phyloP scores from a whole-genome alignment of 1,140 invertebrate genomes.

The Polypedilum pembai region DNA sequence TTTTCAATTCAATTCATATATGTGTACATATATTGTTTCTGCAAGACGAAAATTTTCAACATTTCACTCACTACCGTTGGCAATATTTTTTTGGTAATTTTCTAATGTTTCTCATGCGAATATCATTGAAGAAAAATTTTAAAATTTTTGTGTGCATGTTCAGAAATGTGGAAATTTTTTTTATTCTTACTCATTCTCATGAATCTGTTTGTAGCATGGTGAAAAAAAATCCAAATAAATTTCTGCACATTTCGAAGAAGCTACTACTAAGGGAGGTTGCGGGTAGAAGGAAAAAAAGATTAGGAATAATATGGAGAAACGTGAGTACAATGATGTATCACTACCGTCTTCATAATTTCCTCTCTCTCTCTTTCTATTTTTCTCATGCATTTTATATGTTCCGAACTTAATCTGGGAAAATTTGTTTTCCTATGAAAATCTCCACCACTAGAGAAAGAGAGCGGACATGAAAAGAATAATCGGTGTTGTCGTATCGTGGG shows the following conservation, averaged over 20 bases:
- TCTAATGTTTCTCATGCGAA: conserved; percentile 20
- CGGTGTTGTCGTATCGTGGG: not conserved
- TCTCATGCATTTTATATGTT: not conserved
- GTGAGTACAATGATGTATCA: conserved; percentile 21
- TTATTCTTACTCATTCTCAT: not conserved
- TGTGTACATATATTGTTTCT: not conserved
- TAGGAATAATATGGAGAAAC: conserved; percentile 10
- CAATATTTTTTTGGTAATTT: not conserved
- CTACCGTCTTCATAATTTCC: conserved; percentile 13
- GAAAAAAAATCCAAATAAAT: not conserved
- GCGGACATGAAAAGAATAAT: conserved; percentile 11
- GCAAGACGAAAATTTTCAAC: not conserved
- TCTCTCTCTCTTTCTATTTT: not conserved
- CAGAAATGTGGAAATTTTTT: not conserved
- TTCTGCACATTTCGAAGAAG: too few species aligned
- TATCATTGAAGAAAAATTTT: not conserved
- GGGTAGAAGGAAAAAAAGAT: not conserved
- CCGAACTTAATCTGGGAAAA: conserved; percentile 12
- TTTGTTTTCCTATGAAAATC: conserved; percentile 24
- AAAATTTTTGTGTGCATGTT: not conserved
- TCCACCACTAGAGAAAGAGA: not conserved
- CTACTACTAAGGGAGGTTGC: not conserved
- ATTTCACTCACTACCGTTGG: not conserved
- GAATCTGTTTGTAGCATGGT: not conserved
- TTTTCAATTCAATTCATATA: not conserved